Percentiles rank a stretch among this genome's conserved stretches.
Conservation (phyloP, 2,888 invertebrate genomes). For the Escarpia spicata region DNA sequence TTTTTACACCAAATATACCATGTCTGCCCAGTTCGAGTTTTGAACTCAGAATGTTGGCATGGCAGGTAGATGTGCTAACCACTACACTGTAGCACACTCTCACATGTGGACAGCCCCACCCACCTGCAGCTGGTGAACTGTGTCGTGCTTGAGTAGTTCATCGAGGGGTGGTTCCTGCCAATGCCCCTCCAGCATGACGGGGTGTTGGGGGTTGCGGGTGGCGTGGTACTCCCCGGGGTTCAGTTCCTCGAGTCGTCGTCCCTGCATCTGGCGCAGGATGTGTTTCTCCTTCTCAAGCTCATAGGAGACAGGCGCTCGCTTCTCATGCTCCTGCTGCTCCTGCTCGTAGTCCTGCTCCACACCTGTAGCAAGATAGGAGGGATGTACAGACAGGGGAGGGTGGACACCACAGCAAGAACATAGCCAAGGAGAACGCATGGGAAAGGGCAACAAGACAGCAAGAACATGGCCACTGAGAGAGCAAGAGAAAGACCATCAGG, state of each 20-base stretch:
- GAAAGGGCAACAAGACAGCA: neutral
- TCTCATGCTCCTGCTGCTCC: constrained; percentile 56
- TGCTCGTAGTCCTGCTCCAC: constrained; percentile 58
- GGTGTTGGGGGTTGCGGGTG: constrained; percentile 57
- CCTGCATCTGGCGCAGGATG: constrained; percentile 57
- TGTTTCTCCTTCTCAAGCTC: constrained; percentile 64
- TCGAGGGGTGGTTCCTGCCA: constrained; percentile 62
- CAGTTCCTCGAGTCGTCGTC: constrained; percentile 57
- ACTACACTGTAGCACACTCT: no score
- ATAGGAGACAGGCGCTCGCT: constrained; percentile 58
- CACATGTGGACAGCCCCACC: neutral
- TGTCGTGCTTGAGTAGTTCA: constrained; percentile 60
- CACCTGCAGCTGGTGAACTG: constrained; percentile 62
- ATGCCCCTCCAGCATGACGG: constrained; percentile 62
- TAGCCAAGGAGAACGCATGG: neutral
- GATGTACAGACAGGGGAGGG: neutral
- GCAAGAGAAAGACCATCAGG: neutral
- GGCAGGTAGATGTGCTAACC: no score
- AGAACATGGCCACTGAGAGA: neutral
- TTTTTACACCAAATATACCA: no score
- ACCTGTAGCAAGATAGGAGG: constrained; percentile 40
- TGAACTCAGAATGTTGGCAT: no score
- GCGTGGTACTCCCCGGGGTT: constrained; percentile 58
- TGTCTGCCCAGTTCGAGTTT: no score
- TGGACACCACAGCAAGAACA: neutral